Evolutionary conservation across 2,113 vertebrate genomes (phyloP).

Genomic region (Puma concolor): DNA sequence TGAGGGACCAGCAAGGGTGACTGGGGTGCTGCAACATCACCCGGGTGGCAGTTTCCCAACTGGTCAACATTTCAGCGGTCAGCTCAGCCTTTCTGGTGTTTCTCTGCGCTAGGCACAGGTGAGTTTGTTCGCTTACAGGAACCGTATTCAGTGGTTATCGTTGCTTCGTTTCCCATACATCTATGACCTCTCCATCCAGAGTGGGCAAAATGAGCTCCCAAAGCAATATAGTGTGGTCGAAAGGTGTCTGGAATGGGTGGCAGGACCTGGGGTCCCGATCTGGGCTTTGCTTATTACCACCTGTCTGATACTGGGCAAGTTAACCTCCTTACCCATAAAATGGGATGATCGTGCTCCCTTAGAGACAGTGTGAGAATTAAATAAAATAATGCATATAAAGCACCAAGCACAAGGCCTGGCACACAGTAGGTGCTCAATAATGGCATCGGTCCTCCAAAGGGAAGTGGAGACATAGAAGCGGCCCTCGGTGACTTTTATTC

Average conservation of each 20-base stretch:
- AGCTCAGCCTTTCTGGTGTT: not conserved
- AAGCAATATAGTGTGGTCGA: not conserved
- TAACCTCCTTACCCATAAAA: not conserved
- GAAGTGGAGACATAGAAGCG: not conserved
- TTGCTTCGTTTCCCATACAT: not conserved
- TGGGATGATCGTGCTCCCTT: not conserved
- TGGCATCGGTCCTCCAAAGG: not conserved
- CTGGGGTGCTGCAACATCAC: not conserved
- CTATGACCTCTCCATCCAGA: not conserved
- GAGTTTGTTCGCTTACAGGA: not conserved
- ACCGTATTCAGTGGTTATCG: not conserved
- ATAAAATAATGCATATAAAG: not conserved
- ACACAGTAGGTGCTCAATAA: not conserved
- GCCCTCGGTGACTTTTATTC: not conserved
- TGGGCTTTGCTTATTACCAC: not conserved
- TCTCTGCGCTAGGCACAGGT: not conserved
- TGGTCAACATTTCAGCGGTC: not conserved
- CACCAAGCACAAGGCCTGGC: not conserved
- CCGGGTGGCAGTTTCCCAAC: too few relatives aligned
- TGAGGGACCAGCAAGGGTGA: not conserved
- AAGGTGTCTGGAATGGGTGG: not conserved
- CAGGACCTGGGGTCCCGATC: not conserved
- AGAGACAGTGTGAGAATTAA: not conserved
- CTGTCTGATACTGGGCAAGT: not conserved
- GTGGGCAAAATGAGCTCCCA: not conserved